Conservation (phyloP, 2,797 vertebrate species). For the Luscinia luscinia region DNA sequence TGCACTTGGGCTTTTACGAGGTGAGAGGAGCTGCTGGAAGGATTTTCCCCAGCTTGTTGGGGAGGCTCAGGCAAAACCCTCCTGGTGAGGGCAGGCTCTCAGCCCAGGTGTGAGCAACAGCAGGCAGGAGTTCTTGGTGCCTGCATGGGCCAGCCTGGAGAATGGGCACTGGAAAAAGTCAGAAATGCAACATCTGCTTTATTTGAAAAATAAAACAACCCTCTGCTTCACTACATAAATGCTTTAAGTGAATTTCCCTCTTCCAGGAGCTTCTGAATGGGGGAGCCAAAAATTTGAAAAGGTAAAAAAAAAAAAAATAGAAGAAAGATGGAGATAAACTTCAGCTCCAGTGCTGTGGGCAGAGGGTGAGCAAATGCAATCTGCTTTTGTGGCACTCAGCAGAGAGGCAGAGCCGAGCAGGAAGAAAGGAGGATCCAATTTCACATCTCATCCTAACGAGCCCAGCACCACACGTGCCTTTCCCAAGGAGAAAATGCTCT, state of each 20-base stretch:
- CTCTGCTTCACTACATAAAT: not conserved
- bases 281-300: not conserved
- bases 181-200: not conserved
- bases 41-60: not conserved
- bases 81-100: not conserved
- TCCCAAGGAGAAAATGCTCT: not conserved
- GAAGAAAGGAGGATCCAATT: not conserved
- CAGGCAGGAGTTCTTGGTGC: not conserved
- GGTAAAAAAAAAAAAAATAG: not conserved
- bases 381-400: not conserved
- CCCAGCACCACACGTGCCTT: not conserved
- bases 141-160: not conserved
- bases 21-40: slow-evolving; percentile 58
- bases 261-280: not conserved
- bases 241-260: not conserved
- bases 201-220: accelerated
- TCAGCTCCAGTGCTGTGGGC: not conserved
- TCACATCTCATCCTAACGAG: not conserved
- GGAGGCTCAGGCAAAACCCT: not conserved
- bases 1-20: slow-evolving; percentile 2
- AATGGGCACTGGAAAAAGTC: not conserved
- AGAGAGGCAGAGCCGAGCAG: not conserved
- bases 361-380: not conserved
- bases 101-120: not conserved
- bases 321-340: not conserved